Conservation (phyloP, 2,888 invertebrate genomes). For the Malacosoma neustria region DNA sequence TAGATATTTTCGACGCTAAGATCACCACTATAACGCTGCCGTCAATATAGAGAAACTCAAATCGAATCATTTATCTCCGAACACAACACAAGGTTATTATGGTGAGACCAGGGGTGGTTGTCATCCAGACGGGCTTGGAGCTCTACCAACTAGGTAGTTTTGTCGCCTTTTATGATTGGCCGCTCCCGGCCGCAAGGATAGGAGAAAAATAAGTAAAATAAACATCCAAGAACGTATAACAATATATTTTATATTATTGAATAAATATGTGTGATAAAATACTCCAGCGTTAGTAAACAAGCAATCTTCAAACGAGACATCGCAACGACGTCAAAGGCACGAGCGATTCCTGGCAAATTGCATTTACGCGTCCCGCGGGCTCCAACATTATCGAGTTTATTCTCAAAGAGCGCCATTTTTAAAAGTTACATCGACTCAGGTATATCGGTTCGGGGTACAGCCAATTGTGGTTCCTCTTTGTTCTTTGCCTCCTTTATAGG, state of each 20-base stretch:
- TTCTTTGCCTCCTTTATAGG: constrained; percentile 64
- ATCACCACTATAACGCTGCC: too few species aligned
- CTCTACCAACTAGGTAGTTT: too few species aligned
- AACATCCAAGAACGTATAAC: too few species aligned
- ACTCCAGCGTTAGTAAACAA: constrained; percentile 29
- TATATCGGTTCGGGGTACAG: constrained; percentile 40
- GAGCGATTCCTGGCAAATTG: constrained; percentile 65
- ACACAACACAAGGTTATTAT: too few species aligned
- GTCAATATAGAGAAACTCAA: too few species aligned
- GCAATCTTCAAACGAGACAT: constrained; percentile 44
- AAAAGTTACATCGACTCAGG: constrained; percentile 65
- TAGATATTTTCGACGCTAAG: too few species aligned
- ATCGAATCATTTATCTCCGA: too few species aligned
- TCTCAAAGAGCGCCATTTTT: constrained; percentile 71
- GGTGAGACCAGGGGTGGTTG: too few species aligned
- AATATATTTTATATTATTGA: constrained; percentile 8
- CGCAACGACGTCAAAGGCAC: constrained; percentile 60
- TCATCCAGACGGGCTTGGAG: too few species aligned
- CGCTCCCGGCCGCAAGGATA: too few species aligned
- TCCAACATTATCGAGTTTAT: constrained; percentile 60
- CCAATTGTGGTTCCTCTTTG: constrained; percentile 71
- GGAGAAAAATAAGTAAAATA: too few species aligned
- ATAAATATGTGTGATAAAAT: constrained; percentile 3
- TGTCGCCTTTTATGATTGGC: too few species aligned
- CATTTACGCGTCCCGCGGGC: constrained; percentile 71